Percentiles rank a stretch among this genome's conserved stretches.
These are phyloP conservation scores for Megalopta genalis DNA, from an alignment of 1,140 invertebrate genomes.

Conservation along the genomic window DNA sequence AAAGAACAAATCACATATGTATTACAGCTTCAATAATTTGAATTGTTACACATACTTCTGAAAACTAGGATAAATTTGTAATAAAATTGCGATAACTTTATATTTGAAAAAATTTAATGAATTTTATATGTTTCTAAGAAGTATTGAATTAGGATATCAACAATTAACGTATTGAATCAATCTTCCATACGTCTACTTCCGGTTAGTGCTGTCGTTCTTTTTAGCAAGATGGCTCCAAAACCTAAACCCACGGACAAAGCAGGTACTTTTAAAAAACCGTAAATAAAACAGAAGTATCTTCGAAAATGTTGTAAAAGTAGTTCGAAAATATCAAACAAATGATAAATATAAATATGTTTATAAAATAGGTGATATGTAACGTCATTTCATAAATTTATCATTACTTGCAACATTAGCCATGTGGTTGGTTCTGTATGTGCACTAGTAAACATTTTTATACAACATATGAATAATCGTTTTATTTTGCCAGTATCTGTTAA, in stretches of 20 bases:
- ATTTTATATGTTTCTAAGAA: background rate
- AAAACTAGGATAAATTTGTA: background rate
- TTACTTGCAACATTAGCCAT: slow-evolving; percentile 5
- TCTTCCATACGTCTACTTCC: slow-evolving; percentile 25
- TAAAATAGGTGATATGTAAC: background rate
- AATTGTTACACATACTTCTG: background rate
- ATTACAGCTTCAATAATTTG: background rate
- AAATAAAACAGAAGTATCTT: background rate
- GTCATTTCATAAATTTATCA: background rate
- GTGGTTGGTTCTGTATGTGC: slow-evolving; percentile 12
- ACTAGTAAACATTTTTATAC: background rate
- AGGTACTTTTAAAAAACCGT: slow-evolving; percentile 78
- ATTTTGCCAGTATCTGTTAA: background rate
- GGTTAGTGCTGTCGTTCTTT: slow-evolving; percentile 62
- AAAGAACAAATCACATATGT: background rate
- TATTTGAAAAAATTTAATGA: background rate
- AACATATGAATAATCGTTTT: background rate
- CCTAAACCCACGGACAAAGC: slow-evolving; percentile 83
- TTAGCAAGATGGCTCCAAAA: slow-evolving; percentile 85
- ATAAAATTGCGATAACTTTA: background rate
- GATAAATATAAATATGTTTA: background rate
- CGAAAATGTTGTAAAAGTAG: background rate
- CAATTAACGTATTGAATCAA: slow-evolving; percentile 29
- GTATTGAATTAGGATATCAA: slow-evolving; percentile 24
- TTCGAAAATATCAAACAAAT: too few species aligned